phyloP scores from a whole-genome alignment of 2,888 invertebrate genomes.

The Macroteleia sp. region DNA sequence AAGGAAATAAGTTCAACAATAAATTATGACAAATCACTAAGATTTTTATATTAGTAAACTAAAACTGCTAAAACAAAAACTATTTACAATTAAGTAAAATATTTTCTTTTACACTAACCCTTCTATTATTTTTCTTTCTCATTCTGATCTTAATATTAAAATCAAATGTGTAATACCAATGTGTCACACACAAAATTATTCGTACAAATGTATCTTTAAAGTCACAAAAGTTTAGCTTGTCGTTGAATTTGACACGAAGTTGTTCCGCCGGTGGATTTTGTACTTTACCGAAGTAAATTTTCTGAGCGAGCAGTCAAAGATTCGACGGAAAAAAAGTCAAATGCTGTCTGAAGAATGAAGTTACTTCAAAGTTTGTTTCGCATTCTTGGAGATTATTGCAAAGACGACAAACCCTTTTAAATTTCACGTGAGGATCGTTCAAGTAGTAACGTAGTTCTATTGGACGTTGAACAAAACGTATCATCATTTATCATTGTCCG shows the following conservation, averaged over 20 bases:
- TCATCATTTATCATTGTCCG: constrained; percentile 43
- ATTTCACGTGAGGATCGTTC: constrained; percentile 9
- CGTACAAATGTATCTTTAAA: neutral
- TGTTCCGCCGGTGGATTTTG: neutral
- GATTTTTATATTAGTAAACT: too few species aligned
- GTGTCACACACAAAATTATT: too few species aligned
- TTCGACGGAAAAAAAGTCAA: too few species aligned
- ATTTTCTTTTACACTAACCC: too few species aligned
- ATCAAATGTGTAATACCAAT: neutral
- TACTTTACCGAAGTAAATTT: too few species aligned
- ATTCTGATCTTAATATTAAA: too few species aligned
- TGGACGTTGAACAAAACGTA: constrained; percentile 26
- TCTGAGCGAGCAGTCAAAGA: too few species aligned
- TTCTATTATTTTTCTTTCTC: too few species aligned
- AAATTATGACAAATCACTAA: too few species aligned
- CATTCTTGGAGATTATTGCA: constrained; percentile 11
- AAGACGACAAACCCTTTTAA: constrained; percentile 27
- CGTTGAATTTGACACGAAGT: neutral
- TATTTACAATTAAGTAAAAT: too few species aligned
- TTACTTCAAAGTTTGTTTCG: constrained; percentile 15
- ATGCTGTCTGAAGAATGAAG: constrained; percentile 9
- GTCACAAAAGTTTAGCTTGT: neutral
- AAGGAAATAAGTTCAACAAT: too few species aligned
- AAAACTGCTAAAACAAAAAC: too few species aligned
- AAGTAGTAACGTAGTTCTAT: constrained; percentile 27